A percentile compares a stretch with the other conserved stretches of the same genome.
Evolutionary conservation across 2,113 vertebrate genomes (phyloP).

Genomic region (Onychostruthus taczanowskii): DNA sequence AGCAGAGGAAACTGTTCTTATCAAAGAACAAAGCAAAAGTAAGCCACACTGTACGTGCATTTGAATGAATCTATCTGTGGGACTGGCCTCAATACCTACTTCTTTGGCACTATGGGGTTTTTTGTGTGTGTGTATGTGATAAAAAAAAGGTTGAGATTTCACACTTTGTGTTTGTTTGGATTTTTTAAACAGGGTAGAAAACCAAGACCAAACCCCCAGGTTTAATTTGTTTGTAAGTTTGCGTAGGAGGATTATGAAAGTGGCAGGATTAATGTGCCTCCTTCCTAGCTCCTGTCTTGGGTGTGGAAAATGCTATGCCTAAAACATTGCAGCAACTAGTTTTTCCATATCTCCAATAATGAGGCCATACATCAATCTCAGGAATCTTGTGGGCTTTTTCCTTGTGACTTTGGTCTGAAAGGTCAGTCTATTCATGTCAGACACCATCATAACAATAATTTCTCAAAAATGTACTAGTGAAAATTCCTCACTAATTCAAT

Average conservation of each 20-base stretch:
- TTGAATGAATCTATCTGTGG: neutral
- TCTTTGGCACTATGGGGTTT: neutral
- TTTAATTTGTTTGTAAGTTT: neutral
- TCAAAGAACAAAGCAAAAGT: neutral
- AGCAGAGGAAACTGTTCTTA: neutral
- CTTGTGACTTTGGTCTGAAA: neutral
- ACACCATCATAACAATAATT: neutral
- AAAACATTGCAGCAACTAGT: neutral
- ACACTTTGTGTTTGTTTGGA: rapidly evolving
- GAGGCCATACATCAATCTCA: neutral
- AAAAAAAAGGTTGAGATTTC: neutral
- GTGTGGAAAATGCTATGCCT: neutral
- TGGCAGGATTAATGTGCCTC: neutral
- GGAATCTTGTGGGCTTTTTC: neutral
- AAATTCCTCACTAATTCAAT: neutral
- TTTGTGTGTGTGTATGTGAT: neutral
- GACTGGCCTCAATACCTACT: neutral
- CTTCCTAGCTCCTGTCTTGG: neutral
- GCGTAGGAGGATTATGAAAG: neutral
- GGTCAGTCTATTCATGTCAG: neutral
- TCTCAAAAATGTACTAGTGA: neutral
- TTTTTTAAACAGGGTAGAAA: neutral
- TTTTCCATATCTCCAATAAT: neutral
- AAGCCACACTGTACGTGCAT: neutral
- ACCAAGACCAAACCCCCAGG: rapidly evolving